Base-by-base conservation (phyloP, 1,140 invertebrate genomes). In the Doryteuthis pealeii region DNA sequence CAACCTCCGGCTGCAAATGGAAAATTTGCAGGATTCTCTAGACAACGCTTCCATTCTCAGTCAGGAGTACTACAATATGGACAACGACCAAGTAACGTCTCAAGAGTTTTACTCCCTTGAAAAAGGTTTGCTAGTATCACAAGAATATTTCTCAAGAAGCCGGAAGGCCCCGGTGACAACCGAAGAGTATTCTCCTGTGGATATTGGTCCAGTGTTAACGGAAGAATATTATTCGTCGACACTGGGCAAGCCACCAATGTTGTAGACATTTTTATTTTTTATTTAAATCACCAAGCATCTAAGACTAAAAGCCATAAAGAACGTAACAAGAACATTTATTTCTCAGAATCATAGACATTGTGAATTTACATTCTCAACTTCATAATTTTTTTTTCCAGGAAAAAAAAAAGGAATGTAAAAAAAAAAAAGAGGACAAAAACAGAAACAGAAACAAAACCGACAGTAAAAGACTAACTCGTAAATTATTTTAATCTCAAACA, bases 1-100 rank as follows among this genome's bases (percentile, higher is more conserved):
- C 68, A 78, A 77, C 43, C 77, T 84, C 2, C 74, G 80, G 10
- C 69, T 78, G 54, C 83, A 84, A 73, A 84, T 84, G 83, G 82
- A 81, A 69, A 69, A 77, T 54, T 75, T 84, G 70, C 81, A 82
- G 69, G 78, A 81, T 43, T 81, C 82, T 28, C 45, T 43, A 31
- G 73, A 76, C n/a, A 73, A 76, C 30, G 40, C 70, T 18, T 62
- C 12, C 26, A 62, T 62, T 62, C 26, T 62, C 26, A 62, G 54
- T 18, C 54, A 62, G 18, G 54, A 62, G 18, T 62, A 62, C 54
- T 62, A 62, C 54, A 8, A 22, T 62, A 18, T 8, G 22, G 54
- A 62, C 54, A 28, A 62, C 26, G 26, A 22, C 26, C 54, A 22
- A 22, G 18, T n/a, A 5, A n/a, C 54, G 18, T 62, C 54, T 5